Percentiles rank a stretch among this genome's conserved stretches.
Evolutionary conservation across 2,888 invertebrate species (phyloP).

Genomic region (Cantharis rufa): DNA sequence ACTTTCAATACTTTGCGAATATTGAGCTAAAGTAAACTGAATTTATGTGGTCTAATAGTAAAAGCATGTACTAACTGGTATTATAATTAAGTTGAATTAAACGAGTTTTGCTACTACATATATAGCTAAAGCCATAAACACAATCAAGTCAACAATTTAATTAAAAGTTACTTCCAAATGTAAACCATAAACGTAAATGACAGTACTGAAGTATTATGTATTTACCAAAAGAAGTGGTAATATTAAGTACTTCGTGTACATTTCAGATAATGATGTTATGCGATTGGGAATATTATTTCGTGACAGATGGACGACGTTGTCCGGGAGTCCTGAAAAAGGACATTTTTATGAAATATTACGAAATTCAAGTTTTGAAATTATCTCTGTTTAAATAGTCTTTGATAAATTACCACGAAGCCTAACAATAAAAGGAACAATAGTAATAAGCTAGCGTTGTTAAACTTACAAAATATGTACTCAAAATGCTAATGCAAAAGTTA

Average conservation of each 20-base stretch:
- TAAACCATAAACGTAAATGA: not conserved
- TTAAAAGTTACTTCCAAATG: slow-evolving; percentile 9
- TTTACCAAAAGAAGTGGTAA: not conserved
- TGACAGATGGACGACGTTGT: not conserved
- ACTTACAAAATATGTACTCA: not conserved
- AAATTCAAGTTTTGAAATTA: not conserved
- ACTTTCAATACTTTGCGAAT: not conserved
- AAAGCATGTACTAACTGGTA: not conserved
- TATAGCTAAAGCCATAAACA: not conserved
- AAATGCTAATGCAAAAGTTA: not conserved
- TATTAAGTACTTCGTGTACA: not conserved
- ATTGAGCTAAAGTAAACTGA: not conserved
- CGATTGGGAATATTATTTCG: not conserved
- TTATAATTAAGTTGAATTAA: slow-evolving; percentile 5
- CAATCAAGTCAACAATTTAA: slow-evolving; percentile 7
- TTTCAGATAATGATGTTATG: not conserved
- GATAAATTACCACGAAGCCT: not conserved
- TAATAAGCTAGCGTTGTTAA: not conserved
- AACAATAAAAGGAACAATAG: not conserved
- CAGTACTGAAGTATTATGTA: not conserved
- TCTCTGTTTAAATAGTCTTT: not conserved
- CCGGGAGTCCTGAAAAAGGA: not conserved
- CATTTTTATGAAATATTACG: not conserved
- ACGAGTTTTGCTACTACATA: not conserved
- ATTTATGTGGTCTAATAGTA: slow-evolving; percentile 1